Conservation (phyloP, 2,113 vertebrate genomes). For the Anseranas semipalmata region DNA sequence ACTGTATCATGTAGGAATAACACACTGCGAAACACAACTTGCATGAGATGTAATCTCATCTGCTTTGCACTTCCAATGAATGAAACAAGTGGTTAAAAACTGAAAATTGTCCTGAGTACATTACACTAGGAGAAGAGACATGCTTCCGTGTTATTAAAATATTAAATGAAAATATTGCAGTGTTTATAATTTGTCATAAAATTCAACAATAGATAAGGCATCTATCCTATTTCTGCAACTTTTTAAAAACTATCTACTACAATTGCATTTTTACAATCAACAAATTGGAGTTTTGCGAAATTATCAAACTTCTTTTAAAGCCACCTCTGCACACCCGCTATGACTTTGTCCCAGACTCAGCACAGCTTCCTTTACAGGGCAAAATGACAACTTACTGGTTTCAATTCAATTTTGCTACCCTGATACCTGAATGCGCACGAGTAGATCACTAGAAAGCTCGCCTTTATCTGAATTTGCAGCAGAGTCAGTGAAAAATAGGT, state of each 20-base stretch:
- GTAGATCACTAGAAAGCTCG: background rate
- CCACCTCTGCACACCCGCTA: background rate
- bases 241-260: background rate
- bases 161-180: background rate
- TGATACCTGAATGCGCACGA: background rate
- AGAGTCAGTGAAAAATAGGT: slow-evolving; percentile 8
- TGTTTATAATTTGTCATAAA: background rate
- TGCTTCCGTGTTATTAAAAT: background rate
- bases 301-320: background rate
- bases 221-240: background rate
- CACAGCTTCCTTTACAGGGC: background rate
- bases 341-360: background rate
- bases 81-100: background rate
- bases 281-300: background rate
- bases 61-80: background rate
- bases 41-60: background rate
- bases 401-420: background rate
- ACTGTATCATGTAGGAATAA: background rate
- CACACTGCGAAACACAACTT: background rate
- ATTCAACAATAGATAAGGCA: background rate
- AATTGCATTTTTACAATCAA: background rate
- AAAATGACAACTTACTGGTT: background rate
- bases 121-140: background rate
- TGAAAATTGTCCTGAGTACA: background rate
- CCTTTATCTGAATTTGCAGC: background rate